Evolutionary conservation across 1,140 invertebrate species (phyloP).

Genomic region (Drosophila varians): DNA sequence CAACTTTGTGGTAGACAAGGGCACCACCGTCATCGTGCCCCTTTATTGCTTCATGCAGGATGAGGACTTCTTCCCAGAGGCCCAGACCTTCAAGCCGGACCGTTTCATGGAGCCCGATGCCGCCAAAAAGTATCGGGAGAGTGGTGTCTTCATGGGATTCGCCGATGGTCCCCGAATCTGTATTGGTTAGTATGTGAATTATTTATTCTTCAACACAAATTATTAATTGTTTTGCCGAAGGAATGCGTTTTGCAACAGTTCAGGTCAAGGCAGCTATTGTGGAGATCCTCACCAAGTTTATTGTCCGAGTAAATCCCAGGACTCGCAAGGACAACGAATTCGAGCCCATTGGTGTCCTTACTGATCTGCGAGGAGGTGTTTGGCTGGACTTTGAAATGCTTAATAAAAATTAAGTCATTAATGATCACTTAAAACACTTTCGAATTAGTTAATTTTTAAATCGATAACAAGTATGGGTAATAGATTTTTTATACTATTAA

Average conservation of each 20-base stretch:
- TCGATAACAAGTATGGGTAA: too few species aligned
- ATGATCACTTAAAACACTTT: not conserved
- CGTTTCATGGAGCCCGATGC: conserved; percentile 83
- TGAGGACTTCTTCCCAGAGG: conserved; percentile 87
- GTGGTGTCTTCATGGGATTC: conserved; percentile 55
- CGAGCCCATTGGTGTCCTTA: conserved; percentile 35
- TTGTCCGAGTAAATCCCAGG: conserved; percentile 65
- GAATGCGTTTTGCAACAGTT: conserved; percentile 67
- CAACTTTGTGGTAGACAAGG: conserved; percentile 74
- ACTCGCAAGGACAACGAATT: conserved; percentile 63
- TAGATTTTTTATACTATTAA: too few species aligned
- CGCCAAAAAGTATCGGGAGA: conserved; percentile 56
- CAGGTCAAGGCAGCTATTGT: conserved; percentile 74
- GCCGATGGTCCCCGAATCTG: conserved; percentile 72
- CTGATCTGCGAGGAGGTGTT: conserved; percentile 51
- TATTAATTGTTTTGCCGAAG: conserved; percentile 9
- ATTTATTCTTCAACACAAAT: not conserved
- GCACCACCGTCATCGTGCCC: conserved; percentile 85
- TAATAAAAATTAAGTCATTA: conserved; percentile 2
- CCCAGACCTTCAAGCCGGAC: conserved; percentile 89
- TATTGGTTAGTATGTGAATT: conserved; percentile 45
- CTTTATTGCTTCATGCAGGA: conserved; percentile 86
- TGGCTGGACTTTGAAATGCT: conserved; percentile 60
- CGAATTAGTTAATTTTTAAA: too few species aligned
- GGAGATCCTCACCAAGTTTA: conserved; percentile 64